Evolutionary conservation across 2,888 invertebrate species (phyloP).

Genomic region (Pristionchus arcanus): DNA sequence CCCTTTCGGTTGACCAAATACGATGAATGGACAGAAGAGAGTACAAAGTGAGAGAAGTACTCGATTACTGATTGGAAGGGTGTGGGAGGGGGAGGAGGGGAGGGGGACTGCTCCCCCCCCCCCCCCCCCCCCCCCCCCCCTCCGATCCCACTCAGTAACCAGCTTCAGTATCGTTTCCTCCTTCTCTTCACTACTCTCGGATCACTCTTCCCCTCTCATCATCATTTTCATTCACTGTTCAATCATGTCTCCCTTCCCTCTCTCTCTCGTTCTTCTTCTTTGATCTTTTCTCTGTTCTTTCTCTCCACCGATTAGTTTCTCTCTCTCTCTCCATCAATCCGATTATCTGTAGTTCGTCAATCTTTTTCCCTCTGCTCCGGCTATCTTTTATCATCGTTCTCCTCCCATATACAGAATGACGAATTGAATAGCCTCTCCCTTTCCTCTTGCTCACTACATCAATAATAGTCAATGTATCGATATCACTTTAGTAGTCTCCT

Average conservation of each 20-base stretch:
- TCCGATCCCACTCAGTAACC: conserved; percentile 49
- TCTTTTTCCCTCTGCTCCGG: conserved; percentile 33
- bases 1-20: conserved; percentile 44
- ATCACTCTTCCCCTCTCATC: background rate
- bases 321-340: background rate
- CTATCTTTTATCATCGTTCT: conserved; percentile 51
- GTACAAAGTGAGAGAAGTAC: conserved; percentile 28
- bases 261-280: conserved; percentile 36
- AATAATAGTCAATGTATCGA: conserved; percentile 47
- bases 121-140: conserved; percentile 16
- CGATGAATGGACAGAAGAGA: background rate
- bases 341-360: conserved; percentile 26
- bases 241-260: conserved; percentile 29
- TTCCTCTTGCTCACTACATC: background rate
- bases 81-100: background rate
- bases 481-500: conserved; percentile 49
- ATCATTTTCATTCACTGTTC: conserved; percentile 52
- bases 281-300: conserved; percentile 58
- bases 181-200: conserved; percentile 39
- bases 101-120: conserved; percentile 50
- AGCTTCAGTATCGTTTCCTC: conserved; percentile 46
- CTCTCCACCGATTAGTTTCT: conserved; percentile 50
- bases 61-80: conserved; percentile 41
- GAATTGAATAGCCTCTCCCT: conserved; percentile 16
- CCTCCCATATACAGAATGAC: conserved; percentile 15